Conservation (phyloP, 2,888 invertebrate species). For the Sylvicola cinctus region DNA sequence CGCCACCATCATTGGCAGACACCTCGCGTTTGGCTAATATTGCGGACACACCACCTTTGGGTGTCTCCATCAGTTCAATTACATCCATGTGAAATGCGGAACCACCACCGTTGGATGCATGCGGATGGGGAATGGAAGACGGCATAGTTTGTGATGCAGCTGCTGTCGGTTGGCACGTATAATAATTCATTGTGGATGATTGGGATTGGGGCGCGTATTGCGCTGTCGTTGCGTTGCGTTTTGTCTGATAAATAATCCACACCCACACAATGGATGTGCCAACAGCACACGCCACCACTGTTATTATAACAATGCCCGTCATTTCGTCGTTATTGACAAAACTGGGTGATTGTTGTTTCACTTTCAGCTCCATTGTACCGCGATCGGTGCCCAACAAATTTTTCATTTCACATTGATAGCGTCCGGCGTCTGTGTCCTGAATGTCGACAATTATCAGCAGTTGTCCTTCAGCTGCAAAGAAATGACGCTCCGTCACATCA, state of each 20-base stretch:
- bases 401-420: slow-evolving; percentile 76
- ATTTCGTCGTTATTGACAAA: slow-evolving; percentile 46
- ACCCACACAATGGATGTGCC: slow-evolving; percentile 85
- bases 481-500: slow-evolving; percentile 57
- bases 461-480: slow-evolving; percentile 72
- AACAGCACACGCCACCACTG: slow-evolving; percentile 76
- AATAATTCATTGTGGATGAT: too few species aligned
- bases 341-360: slow-evolving; percentile 38
- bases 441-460: slow-evolving; percentile 71
- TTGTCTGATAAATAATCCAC: slow-evolving; percentile 70
- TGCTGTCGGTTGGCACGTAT: too few species aligned
- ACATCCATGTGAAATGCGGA: too few species aligned
- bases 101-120: too few species aligned
- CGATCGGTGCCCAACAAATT: slow-evolving; percentile 63
- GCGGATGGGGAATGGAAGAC: too few species aligned
- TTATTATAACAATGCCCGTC: slow-evolving; percentile 73
- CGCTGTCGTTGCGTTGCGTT: slow-evolving; percentile 14
- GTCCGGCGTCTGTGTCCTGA: slow-evolving; percentile 55
- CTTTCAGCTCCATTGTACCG: slow-evolving; percentile 48
- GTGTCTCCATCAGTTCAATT: too few species aligned
- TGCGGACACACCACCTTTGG: too few species aligned
- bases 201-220: too few species aligned
- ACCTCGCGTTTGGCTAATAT: too few species aligned
- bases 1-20: too few species aligned
- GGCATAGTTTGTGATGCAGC: too few species aligned